These are phyloP conservation scores for Druon quercuslanigerum DNA, from an alignment of 1,140 invertebrate genomes.

Conservation along the genomic window DNA sequence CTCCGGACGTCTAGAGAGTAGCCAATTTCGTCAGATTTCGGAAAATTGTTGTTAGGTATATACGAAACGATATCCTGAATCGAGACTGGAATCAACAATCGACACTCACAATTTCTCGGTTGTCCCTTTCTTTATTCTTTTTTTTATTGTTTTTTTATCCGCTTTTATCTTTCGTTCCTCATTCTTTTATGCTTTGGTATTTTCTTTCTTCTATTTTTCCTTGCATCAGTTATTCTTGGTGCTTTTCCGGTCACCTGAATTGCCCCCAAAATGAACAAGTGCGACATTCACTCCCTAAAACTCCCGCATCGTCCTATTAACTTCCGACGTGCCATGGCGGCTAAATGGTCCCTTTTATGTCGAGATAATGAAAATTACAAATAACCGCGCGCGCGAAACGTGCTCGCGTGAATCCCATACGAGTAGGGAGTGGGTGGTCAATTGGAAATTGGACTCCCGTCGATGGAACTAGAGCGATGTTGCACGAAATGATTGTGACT, in stretches of 20 bases:
- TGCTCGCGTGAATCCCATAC: conserved; percentile 48
- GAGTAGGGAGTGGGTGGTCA: conserved; percentile 5
- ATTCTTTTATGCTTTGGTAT: conserved; percentile 22
- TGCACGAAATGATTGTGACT: conserved; percentile 9
- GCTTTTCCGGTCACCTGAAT: neutral
- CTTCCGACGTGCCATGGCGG: conserved; percentile 71
- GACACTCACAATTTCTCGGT: conserved; percentile 5
- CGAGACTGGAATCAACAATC: conserved; percentile 68
- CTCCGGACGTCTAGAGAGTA: conserved; percentile 47
- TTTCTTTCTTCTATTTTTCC: conserved; percentile 26
- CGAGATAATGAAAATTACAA: conserved; percentile 77
- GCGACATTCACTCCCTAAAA: conserved; percentile 40
- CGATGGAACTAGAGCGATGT: neutral
- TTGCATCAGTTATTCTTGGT: neutral
- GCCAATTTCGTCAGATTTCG: conserved; percentile 74
- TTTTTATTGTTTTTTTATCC: conserved; percentile 32
- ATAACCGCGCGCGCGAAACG: conserved; percentile 66
- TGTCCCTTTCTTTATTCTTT: conserved; percentile 31
- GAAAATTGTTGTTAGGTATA: conserved; percentile 72
- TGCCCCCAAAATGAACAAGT: conserved; percentile 5
- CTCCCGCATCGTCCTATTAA: conserved; percentile 67
- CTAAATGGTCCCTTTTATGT: conserved; percentile 71
- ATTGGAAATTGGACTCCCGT: conserved; percentile 2
- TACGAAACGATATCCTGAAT: conserved; percentile 64
- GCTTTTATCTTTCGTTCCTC: conserved; percentile 36